These are phyloP conservation scores for Marmota flaviventris DNA, from an alignment of 2,113 vertebrate genomes.

Conservation along the genomic window DNA sequence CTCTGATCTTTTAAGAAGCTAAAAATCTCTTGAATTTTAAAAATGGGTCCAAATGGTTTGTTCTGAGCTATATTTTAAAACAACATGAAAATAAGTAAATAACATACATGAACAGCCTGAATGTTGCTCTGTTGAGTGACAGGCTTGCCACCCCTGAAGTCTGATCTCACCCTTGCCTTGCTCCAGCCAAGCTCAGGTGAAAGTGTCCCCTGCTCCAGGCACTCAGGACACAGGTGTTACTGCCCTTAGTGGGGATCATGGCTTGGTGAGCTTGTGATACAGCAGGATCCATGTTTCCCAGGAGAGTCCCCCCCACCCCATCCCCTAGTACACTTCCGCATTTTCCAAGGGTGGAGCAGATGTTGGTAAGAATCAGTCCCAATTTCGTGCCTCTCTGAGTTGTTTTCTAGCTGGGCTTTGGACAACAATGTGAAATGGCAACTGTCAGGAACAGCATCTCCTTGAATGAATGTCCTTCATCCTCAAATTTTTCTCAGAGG, in stretches of 20 bases:
- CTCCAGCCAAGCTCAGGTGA: neutral
- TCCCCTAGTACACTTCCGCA: neutral
- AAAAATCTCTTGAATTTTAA: neutral
- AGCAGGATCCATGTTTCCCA: neutral
- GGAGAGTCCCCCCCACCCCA: neutral
- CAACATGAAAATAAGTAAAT: neutral
- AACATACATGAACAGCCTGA: neutral
- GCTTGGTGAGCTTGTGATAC: neutral
- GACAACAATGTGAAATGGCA: neutral
- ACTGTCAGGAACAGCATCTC: neutral
- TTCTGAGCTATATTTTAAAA: conserved; percentile 27
- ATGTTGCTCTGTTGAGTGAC: neutral
- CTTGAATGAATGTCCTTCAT: neutral
- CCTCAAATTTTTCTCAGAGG: neutral
- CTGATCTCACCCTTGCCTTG: neutral
- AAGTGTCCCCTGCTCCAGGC: neutral
- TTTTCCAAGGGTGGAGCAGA: neutral
- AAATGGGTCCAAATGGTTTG: neutral
- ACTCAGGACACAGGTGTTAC: neutral
- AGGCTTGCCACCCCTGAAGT: neutral
- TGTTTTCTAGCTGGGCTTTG: neutral
- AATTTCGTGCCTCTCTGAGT: neutral
- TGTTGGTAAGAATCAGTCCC: neutral
- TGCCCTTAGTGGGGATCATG: neutral
- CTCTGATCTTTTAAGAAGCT: neutral